A percentile compares a stretch with the other conserved stretches of the same genome.
Conservation (phyloP, 2,113 vertebrate species). For the Mustela lutreola region DNA sequence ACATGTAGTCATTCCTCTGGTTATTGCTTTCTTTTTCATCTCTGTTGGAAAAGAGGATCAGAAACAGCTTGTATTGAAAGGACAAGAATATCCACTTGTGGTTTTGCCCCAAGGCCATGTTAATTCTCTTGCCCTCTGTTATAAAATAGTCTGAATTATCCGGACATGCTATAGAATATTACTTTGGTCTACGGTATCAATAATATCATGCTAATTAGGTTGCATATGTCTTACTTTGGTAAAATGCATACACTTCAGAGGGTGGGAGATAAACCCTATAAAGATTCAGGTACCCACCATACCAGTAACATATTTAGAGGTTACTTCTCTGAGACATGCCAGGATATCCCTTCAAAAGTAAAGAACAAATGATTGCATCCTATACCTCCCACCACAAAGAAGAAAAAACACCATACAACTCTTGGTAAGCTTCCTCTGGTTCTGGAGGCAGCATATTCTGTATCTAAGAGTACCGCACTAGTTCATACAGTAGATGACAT, state of each 20-base stretch:
- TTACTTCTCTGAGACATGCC: neutral
- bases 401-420: neutral
- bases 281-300: neutral
- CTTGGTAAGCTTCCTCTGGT: neutral
- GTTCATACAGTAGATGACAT: neutral
- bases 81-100: neutral
- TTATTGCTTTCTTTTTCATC: neutral
- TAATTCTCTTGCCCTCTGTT: neutral
- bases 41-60: neutral
- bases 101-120: neutral
- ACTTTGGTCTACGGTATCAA: neutral
- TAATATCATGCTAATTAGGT: neutral
- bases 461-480: neutral
- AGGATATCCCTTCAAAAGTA: neutral
- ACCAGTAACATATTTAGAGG: neutral
- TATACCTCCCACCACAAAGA: neutral
- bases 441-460: neutral
- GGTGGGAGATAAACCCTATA: neutral
- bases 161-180: neutral
- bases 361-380: neutral
- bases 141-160: neutral
- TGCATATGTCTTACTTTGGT: neutral
- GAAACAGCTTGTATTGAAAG: neutral
- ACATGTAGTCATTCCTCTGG: neutral
- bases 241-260: neutral